Base-by-base conservation (phyloP, 2,113 vertebrate genomes). In the Notothenia rossii region DNA sequence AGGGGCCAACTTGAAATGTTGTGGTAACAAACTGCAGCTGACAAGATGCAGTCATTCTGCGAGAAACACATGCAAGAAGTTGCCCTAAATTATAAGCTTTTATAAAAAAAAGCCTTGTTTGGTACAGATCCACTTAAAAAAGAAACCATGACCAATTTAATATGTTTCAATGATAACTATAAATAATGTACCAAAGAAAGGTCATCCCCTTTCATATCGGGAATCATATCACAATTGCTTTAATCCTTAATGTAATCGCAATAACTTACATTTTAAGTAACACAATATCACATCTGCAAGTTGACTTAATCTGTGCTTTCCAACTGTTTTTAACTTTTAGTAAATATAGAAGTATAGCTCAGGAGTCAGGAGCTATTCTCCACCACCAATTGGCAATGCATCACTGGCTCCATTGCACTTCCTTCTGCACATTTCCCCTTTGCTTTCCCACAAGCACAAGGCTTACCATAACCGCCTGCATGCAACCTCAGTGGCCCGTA, bases 391-490 rank as follows among this genome's bases (percentile, higher is more conserved):
- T 70, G 45, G 25, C 62, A 17, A 79, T 54, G 72, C 87, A 82
- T 79, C 69, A 66, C 46, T 86, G 67, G 55, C 67, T 82, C 45
- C 4, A 1, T 36, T 63, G 50, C 48, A 60, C 15, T 60, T 65
- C 13, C 55, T 40, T 55, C 74, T 29, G 46, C 46, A 58, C 66
- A 63, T 73, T 62, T 79, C 53, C 40, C 46, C 55, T 62, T 56
- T 58, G 14, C 63, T 62, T 51, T 74, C 55, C 53, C 48, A 62
- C 8, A 22, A 62, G 75, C 65, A 43, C 36, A 43, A 18, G n/a
- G 65, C 50, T 75, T 74, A 75, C 72, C 76, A 61, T 50, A 75
- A 66, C 56, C 7, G 64, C 84, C 76, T 45, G 61, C 29, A 84
- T 67, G 79, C 72, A 84, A 72, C 82, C 75, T 8, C 66, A 15